These are phyloP conservation scores for Cyprinus carpio DNA, from an alignment of 2,113 vertebrate genomes.

Conservation along the genomic window DNA sequence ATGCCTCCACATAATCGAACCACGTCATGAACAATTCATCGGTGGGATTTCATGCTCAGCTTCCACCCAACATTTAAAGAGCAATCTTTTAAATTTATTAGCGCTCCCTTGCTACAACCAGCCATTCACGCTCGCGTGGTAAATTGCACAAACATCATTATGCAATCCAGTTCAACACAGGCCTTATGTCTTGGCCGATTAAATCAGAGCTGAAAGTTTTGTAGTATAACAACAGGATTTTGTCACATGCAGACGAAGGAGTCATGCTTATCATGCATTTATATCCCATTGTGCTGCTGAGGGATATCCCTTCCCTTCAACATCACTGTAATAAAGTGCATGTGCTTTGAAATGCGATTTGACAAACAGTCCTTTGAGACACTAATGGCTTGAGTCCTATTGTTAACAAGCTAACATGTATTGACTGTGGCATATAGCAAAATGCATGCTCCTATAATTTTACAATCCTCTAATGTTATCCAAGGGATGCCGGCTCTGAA, in stretches of 20 bases:
- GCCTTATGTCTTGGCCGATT: conserved; percentile 58
- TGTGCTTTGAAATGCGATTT: conserved; percentile 28
- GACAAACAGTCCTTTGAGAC: conserved; percentile 31
- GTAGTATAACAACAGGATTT: conserved; percentile 58
- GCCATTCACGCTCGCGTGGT: conserved; percentile 49
- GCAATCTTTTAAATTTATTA: conserved; percentile 46
- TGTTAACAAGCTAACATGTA: conserved; percentile 25
- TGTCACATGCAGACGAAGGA: background rate
- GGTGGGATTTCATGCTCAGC: conserved; percentile 55
- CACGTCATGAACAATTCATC: conserved; percentile 51
- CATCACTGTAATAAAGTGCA: conserved; percentile 20
- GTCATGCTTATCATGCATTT: conserved; percentile 34
- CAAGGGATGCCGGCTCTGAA: background rate
- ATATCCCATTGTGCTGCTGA: background rate
- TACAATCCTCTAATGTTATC: conserved; percentile 40
- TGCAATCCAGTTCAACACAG: conserved; percentile 56
- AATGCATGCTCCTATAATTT: conserved; percentile 30
- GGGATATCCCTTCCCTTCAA: conserved; percentile 3
- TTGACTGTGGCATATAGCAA: conserved; percentile 35
- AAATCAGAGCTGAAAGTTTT: conserved; percentile 55
- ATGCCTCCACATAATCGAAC: conserved; percentile 19
- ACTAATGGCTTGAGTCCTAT: conserved; percentile 35
- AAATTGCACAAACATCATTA: conserved; percentile 61
- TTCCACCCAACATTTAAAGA: conserved; percentile 52
- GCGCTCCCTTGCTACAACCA: conserved; percentile 50